phyloP scores from a whole-genome alignment of 1,140 invertebrate species.

The Dinoponera quadriceps region DNA sequence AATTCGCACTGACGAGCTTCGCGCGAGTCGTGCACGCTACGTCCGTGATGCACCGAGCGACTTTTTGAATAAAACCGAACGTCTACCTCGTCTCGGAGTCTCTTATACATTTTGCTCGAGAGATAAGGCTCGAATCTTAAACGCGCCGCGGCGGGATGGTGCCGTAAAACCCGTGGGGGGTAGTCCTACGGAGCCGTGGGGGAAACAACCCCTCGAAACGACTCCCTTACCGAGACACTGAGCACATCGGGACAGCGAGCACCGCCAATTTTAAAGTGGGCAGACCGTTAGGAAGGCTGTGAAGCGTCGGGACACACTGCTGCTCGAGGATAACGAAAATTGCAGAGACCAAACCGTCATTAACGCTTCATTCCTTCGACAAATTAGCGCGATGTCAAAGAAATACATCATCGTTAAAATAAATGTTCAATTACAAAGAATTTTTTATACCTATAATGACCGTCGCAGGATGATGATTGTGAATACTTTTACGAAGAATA shows the following conservation, averaged over 20 bases:
- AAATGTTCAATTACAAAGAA: too few species aligned
- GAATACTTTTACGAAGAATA: too few species aligned
- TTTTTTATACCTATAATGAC: too few species aligned
- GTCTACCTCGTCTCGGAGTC: slow-evolving; percentile 63
- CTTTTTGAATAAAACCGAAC: slow-evolving; percentile 60
- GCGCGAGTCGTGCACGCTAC: not conserved
- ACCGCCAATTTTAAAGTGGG: slow-evolving; percentile 69
- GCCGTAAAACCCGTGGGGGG: slow-evolving; percentile 77
- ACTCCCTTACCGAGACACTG: slow-evolving; percentile 61
- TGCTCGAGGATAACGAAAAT: not conserved
- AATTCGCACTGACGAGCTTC: not conserved
- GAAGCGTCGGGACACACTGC: not conserved
- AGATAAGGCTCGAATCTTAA: slow-evolving; percentile 79
- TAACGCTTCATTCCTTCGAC: not conserved
- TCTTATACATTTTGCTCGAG: slow-evolving; percentile 77
- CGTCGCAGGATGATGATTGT: too few species aligned
- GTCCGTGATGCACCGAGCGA: not conserved
- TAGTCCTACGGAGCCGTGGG: slow-evolving; percentile 63
- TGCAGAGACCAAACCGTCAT: too few species aligned
- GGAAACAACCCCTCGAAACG: slow-evolving; percentile 76
- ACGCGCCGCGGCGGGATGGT: slow-evolving; percentile 70
- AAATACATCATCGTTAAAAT: too few species aligned
- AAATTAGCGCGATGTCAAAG: too few species aligned
- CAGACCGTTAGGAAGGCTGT: slow-evolving; percentile 39
- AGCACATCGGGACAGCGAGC: slow-evolving; percentile 61